Conservation (phyloP, 2,888 invertebrate species). For the Torymus auratus region DNA sequence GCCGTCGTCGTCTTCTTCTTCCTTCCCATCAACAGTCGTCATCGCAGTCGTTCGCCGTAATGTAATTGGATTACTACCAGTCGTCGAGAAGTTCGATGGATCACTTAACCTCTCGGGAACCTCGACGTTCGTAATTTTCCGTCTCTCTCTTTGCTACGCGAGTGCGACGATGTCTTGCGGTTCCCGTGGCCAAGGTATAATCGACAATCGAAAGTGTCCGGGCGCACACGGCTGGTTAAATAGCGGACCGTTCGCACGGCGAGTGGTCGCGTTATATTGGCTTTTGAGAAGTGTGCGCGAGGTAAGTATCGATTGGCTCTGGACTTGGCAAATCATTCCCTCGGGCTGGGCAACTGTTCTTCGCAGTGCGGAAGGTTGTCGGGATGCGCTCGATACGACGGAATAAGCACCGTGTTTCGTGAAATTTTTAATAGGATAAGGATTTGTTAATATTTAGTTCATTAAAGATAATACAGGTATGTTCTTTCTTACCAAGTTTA, state of each 20-base stretch:
- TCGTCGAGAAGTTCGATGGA: conserved; percentile 26
- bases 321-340: too few relatives aligned
- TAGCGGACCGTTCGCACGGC: not conserved
- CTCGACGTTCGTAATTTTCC: not conserved
- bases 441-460: too few relatives aligned
- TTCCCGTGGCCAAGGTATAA: not conserved
- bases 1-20: not conserved
- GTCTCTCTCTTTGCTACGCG: not conserved
- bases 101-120: conserved; percentile 9
- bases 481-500: too few relatives aligned
- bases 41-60: conserved; percentile 6
- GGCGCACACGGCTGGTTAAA: not conserved
- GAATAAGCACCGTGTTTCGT: too few relatives aligned
- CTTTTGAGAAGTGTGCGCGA: not conserved
- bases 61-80: conserved; percentile 31
- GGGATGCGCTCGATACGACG: too few relatives aligned
- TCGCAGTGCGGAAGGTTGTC: too few relatives aligned
- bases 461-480: too few relatives aligned
- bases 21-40: conserved; percentile 9
- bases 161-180: too few relatives aligned
- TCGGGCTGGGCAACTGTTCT: too few relatives aligned
- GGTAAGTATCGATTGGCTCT: too few relatives aligned
- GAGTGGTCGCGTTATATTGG: not conserved
- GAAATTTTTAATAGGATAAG: too few relatives aligned
- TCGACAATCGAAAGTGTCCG: conserved; percentile 42